phyloP scores from a whole-genome alignment of 2,797 vertebrate genomes.

The Chiloscyllium punctatum region DNA sequence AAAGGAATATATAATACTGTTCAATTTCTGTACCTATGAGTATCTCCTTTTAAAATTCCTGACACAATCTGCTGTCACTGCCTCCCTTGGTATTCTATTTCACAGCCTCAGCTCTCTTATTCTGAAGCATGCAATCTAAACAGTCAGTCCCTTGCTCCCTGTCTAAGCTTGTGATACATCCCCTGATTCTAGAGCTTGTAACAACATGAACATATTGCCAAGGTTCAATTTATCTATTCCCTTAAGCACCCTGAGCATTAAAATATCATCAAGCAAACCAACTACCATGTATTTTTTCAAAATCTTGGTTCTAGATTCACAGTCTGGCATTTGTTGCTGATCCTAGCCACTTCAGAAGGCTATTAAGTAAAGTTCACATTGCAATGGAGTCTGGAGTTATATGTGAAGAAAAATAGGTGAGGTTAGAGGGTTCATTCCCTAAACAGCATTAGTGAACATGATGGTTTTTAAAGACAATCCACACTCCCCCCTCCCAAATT shows the following conservation, averaged over 20 bases:
- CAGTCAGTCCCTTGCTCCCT: background rate
- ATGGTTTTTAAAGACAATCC: too few species aligned
- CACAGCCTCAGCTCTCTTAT: background rate
- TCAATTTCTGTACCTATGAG: background rate
- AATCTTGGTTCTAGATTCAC: too few species aligned
- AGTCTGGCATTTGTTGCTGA: too few species aligned
- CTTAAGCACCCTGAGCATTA: background rate
- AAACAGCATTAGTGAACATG: too few species aligned
- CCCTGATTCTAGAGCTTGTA: background rate
- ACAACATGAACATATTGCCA: background rate
- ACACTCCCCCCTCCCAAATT: too few species aligned
- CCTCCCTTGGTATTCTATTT: background rate
- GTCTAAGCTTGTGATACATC: background rate
- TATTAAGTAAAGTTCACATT: too few species aligned
- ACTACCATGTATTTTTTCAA: background rate
- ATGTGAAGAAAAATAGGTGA: too few species aligned
- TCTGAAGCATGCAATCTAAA: background rate
- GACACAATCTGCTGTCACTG: background rate
- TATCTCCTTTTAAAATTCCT: background rate
- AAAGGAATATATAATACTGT: background rate
- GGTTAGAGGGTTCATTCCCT: too few species aligned
- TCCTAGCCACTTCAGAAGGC: too few species aligned
- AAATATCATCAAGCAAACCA: slow-evolving; percentile 5
- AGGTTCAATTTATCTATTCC: background rate
- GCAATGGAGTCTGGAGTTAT: too few species aligned